A percentile compares a stretch with the other conserved stretches of the same genome.
These are phyloP conservation scores for Fragum fragum DNA, from an alignment of 2,888 invertebrate genomes.

Conservation along the genomic window DNA sequence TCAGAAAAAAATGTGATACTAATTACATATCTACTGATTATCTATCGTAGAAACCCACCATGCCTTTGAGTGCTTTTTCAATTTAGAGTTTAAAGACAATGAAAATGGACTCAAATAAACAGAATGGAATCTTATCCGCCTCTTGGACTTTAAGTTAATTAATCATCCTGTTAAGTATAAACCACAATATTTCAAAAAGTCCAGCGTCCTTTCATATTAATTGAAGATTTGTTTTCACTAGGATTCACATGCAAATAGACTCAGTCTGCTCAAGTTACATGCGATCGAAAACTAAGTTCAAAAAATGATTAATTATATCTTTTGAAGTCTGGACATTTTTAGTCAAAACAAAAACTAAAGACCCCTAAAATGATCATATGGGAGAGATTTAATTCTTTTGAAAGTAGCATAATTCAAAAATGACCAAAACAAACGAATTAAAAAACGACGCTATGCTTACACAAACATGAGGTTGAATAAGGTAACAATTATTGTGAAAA, in stretches of 20 bases:
- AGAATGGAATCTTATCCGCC: neutral
- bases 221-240: conserved; percentile 57
- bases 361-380: neutral
- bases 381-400: neutral
- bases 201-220: conserved; percentile 56
- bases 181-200: conserved; percentile 18
- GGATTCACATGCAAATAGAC: conserved; percentile 59
- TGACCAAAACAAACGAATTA: too few species aligned
- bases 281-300: neutral
- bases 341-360: neutral
- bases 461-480: too few species aligned
- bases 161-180: conserved; percentile 24
- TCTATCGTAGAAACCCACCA: too few species aligned
- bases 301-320: neutral
- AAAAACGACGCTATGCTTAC: too few species aligned
- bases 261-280: conserved; percentile 26
- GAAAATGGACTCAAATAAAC: neutral
- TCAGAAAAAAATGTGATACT: too few species aligned
- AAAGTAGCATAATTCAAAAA: neutral
- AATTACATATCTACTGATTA: too few species aligned
- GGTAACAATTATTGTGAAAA: too few species aligned
- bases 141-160: neutral
- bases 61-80: too few species aligned
- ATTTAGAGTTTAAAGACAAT: too few species aligned
- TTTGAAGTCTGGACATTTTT: conserved; percentile 6